A percentile compares a stretch with the other conserved stretches of the same genome.
Conservation (phyloP, 23 tunicate species). For the Ciona savignyi region DNA sequence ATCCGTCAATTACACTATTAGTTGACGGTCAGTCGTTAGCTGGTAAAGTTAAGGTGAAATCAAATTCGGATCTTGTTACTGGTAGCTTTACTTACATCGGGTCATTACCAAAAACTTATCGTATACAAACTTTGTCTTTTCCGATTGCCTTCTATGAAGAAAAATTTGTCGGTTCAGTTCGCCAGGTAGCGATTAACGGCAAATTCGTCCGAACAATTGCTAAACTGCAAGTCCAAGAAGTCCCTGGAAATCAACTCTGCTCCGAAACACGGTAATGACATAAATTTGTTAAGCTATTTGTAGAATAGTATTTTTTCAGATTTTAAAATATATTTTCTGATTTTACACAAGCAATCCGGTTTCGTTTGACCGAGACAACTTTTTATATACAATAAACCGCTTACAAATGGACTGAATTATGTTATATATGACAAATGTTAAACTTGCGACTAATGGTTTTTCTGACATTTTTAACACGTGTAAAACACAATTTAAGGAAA, state of each 20-base stretch:
- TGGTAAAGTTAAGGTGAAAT: not conserved
- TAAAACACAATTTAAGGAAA: no score
- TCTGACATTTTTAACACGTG: no score
- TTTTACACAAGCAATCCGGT: no score
- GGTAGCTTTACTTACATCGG: conserved; percentile 42
- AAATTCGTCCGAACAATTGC: conserved; percentile 16
- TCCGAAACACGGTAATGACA: conserved; percentile 19
- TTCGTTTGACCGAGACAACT: no score
- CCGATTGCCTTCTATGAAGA: conserved; percentile 27
- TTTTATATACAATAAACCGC: no score
- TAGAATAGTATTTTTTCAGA: not conserved
- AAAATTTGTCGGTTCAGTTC: conserved; percentile 40
- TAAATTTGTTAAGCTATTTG: not conserved
- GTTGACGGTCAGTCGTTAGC: conserved; percentile 33
- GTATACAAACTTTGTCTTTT: conserved; percentile 17
- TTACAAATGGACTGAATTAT: no score
- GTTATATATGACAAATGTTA: no score
- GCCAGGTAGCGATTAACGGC: conserved; percentile 41
- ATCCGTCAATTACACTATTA: conserved; percentile 16
- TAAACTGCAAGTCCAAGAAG: conserved; percentile 26
- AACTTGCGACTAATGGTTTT: no score
- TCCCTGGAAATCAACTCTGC: conserved; percentile 22
- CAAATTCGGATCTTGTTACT: conserved; percentile 11
- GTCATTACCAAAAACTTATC: conserved; percentile 27
- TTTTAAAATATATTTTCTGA: not conserved